Conservation (phyloP, 2,888 invertebrate genomes). For the Tortricodes alternella region DNA sequence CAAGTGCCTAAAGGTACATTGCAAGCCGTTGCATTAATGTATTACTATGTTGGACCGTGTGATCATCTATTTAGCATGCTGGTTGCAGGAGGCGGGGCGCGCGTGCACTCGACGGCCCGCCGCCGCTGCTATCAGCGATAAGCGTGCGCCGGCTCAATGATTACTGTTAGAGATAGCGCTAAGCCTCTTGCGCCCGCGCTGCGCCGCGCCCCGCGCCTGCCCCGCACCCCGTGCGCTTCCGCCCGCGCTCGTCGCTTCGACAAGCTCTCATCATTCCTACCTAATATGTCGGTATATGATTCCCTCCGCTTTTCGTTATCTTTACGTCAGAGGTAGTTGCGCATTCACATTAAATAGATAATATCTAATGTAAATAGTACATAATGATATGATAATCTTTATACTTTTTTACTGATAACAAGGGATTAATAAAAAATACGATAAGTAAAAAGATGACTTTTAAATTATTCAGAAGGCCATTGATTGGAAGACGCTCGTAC, state of each 20-base stretch:
- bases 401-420: not conserved
- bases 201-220: constrained; percentile 30
- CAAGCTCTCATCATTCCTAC: not conserved
- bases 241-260: not conserved
- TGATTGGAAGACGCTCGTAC: no score
- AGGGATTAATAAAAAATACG: not conserved
- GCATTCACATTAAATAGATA: not conserved
- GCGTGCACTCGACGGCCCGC: not conserved
- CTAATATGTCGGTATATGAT: not conserved
- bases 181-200: constrained; percentile 9
- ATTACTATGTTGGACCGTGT: no score
- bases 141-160: not conserved
- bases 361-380: not conserved
- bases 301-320: not conserved
- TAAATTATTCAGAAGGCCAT: not conserved
- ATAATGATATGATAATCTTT: not conserved
- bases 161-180: not conserved
- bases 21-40: no score
- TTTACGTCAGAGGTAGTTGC: constrained; percentile 3
- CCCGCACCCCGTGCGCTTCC: constrained; percentile 26
- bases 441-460: not conserved
- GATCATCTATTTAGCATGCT: no score
- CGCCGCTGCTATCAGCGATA: not conserved
- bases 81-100: not conserved
- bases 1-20: no score